These are phyloP conservation scores for Sandelia bainsii DNA, from an alignment of 2,797 vertebrate species.

Conservation along the genomic window DNA sequence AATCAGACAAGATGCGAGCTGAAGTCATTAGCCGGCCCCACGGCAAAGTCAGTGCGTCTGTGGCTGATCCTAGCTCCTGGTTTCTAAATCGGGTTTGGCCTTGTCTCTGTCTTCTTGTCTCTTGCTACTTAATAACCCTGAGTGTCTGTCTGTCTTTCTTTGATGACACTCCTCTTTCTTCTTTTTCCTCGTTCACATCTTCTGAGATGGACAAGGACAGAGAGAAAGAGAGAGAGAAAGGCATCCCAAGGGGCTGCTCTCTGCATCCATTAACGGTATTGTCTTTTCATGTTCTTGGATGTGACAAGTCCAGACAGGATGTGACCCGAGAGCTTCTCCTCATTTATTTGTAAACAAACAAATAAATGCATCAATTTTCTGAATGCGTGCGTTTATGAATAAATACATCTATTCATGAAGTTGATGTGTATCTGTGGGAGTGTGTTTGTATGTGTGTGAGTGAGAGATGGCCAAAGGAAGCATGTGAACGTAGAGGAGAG, in stretches of 20 bases:
- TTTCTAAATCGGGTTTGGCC: conserved; percentile 68
- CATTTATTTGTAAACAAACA: conserved; percentile 57
- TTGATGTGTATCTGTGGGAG: conserved; percentile 26
- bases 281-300: conserved; percentile 58
- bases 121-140: conserved; percentile 34
- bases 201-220: conserved; percentile 46
- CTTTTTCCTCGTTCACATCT: conserved; percentile 30
- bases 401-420: conserved; percentile 51
- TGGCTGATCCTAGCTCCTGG: conserved; percentile 48
- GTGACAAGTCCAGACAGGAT: conserved; percentile 68
- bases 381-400: conserved; percentile 56
- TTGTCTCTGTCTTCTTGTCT: conserved; percentile 30
- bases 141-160: conserved; percentile 50
- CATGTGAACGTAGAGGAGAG: conserved; percentile 70
- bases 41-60: conserved; percentile 63
- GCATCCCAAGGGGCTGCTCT: conserved; percentile 45
- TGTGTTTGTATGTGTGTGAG: conserved; percentile 42
- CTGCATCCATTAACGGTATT: conserved; percentile 60
- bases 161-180: conserved; percentile 28
- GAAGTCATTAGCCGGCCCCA: conserved; percentile 72
- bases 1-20: conserved; percentile 73
- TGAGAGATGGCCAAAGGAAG: conserved; percentile 56
- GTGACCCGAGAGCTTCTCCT: conserved; percentile 48
- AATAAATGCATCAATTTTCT: conserved; percentile 55
- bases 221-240: conserved; percentile 23